These are phyloP conservation scores for Helicolenus hilgendorfi DNA, from an alignment of 2,797 vertebrate genomes.

Conservation along the genomic window DNA sequence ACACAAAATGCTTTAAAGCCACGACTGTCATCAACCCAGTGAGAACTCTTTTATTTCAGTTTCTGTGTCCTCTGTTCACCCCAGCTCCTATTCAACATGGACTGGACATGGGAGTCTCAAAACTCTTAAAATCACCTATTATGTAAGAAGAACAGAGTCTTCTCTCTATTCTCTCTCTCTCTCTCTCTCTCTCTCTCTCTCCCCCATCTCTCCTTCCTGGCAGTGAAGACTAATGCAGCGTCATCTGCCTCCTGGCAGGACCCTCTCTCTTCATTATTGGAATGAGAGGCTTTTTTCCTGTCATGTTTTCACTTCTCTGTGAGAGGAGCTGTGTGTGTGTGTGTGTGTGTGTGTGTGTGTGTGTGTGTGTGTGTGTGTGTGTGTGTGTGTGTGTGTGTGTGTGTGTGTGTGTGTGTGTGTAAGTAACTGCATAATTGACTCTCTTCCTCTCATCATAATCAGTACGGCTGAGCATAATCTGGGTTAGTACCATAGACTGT, in stretches of 20 bases:
- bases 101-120: constrained; percentile 22
- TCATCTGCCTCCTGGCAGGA: constrained; percentile 58
- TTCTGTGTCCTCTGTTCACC: constrained; percentile 41
- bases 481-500: background rate
- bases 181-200: background rate
- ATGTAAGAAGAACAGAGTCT: constrained; percentile 49
- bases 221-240: constrained; percentile 45
- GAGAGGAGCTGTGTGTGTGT: background rate
- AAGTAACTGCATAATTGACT: background rate
- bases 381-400: too few relatives aligned
- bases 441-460: constrained; percentile 28
- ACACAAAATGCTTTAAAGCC: constrained; percentile 23
- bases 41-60: constrained; percentile 36
- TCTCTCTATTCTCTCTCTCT: constrained; percentile 16
- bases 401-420: background rate
- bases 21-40: constrained; percentile 27
- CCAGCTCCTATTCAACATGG: constrained; percentile 22
- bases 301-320: constrained; percentile 28
- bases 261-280: constrained; percentile 47
- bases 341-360: background rate
- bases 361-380: background rate
- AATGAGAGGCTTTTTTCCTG: constrained; percentile 20
- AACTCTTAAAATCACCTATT: constrained; percentile 50
- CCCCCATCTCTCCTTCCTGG: constrained; percentile 13
- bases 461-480: constrained; percentile 31